Evolutionary conservation across 2,797 vertebrate species (phyloP).

Genomic region (Rhinatrema bivittatum): DNA sequence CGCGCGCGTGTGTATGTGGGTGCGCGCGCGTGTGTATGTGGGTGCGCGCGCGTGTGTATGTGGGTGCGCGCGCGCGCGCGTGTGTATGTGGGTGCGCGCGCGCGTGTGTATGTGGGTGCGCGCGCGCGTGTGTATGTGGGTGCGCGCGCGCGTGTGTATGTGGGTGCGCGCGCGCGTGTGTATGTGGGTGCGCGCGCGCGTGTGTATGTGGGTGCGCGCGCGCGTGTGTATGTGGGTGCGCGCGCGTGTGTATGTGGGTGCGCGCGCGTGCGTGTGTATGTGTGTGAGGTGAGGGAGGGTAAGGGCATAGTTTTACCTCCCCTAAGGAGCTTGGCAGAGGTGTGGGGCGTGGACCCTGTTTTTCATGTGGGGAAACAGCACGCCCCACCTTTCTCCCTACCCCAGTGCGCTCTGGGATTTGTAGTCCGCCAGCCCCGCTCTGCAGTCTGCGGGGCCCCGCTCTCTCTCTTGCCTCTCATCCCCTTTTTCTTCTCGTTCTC

Average conservation of each 20-base stretch:
- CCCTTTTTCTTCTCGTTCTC: not conserved
- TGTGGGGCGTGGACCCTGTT: too few species aligned
- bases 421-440: too few species aligned
- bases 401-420: too few species aligned
- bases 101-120: not conserved
- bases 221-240: not conserved
- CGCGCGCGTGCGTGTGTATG: not conserved
- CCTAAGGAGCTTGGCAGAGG: too few species aligned
- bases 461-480: not conserved
- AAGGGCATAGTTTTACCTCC: too few species aligned
- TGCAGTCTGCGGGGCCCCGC: too few species aligned
- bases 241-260: not conserved
- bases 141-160: not conserved
- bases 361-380: too few species aligned
- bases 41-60: not conserved
- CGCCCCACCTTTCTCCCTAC: too few species aligned
- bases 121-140: not conserved
- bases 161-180: not conserved
- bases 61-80: not conserved
- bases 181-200: not conserved
- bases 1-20: not conserved
- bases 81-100: not conserved
- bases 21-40: not conserved
- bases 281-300: too few species aligned
- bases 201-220: not conserved